Conservation (phyloP, 2,888 invertebrate species). For the Anoplius nigerrimus region DNA sequence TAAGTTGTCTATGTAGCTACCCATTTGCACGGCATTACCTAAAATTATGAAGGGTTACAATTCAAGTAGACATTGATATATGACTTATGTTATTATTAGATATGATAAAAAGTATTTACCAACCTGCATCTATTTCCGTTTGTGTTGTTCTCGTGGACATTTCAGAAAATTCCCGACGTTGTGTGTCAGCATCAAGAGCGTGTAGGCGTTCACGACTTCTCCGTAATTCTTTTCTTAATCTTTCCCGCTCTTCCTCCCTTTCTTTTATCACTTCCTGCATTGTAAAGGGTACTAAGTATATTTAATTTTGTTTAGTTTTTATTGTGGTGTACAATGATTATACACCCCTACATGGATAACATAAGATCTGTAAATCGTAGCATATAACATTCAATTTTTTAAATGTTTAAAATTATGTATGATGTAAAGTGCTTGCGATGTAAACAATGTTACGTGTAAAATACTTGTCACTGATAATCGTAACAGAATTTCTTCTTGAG, state of each 20-base stretch:
- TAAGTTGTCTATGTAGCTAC: constrained; percentile 45
- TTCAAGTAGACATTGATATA: background rate
- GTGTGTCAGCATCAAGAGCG: constrained; percentile 75
- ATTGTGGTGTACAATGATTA: background rate
- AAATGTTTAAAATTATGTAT: no score
- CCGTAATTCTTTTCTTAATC: constrained; percentile 83
- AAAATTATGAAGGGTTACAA: constrained; percentile 6
- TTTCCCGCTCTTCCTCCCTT: constrained; percentile 85
- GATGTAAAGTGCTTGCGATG: no score
- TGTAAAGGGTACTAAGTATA: constrained; percentile 19
- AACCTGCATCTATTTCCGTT: constrained; percentile 61
- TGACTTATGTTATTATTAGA: no score
- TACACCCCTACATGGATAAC: no score
- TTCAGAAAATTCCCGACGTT: constrained; percentile 63
- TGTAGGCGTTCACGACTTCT: constrained; percentile 84
- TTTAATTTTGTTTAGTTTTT: constrained; percentile 22
- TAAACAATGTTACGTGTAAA: no score
- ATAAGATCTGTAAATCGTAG: no score
- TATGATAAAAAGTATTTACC: constrained; percentile 36
- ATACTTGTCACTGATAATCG: no score
- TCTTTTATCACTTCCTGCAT: constrained; percentile 83
- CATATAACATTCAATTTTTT: no score
- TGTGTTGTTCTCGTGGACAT: constrained; percentile 53
- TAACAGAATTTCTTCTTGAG: no score
- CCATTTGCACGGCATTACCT: constrained; percentile 46